phyloP scores from a whole-genome alignment of 2,113 vertebrate species.

The Notothenia rossii region DNA sequence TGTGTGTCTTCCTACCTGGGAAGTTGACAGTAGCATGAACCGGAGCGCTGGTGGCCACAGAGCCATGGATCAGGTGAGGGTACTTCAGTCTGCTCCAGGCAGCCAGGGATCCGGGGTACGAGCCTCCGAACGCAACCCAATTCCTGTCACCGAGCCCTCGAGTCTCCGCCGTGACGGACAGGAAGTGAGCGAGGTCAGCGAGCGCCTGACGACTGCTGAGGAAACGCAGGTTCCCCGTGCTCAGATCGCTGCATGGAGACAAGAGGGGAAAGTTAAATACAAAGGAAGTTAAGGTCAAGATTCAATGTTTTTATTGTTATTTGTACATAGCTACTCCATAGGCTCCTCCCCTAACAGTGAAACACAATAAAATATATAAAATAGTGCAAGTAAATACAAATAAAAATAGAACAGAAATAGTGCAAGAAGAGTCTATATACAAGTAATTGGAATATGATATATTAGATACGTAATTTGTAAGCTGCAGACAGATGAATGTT shows the following conservation, averaged over 20 bases:
- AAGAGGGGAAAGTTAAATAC: not conserved
- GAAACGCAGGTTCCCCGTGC: constrained; percentile 69
- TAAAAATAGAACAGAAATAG: too few species aligned
- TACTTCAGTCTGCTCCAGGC: constrained; percentile 83
- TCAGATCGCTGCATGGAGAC: constrained; percentile 71
- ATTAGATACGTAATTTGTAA: too few species aligned
- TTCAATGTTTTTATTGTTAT: too few species aligned
- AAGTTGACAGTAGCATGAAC: constrained; percentile 79
- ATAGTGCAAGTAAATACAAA: too few species aligned
- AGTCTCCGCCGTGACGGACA: constrained; percentile 21
- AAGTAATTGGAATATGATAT: too few species aligned
- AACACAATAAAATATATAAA: too few species aligned
- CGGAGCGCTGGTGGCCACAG: constrained; percentile 76
- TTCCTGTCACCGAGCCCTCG: constrained; percentile 65
- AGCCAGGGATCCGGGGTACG: constrained; percentile 80
- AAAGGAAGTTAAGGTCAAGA: too few species aligned
- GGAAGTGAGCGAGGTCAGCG: constrained; percentile 82
- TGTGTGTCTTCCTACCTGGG: constrained; percentile 66
- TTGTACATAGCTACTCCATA: too few species aligned
- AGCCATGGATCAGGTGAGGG: constrained; percentile 75
- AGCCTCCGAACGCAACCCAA: constrained; percentile 78
- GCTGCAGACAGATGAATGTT: too few species aligned
- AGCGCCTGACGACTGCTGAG: constrained; percentile 81
- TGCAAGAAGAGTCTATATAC: too few species aligned
- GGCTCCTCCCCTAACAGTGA: too few species aligned